A percentile compares a stretch with the other conserved stretches of the same genome.
Conservation (phyloP, 2,113 vertebrate species). For the Cephalopholis sonnerati region DNA sequence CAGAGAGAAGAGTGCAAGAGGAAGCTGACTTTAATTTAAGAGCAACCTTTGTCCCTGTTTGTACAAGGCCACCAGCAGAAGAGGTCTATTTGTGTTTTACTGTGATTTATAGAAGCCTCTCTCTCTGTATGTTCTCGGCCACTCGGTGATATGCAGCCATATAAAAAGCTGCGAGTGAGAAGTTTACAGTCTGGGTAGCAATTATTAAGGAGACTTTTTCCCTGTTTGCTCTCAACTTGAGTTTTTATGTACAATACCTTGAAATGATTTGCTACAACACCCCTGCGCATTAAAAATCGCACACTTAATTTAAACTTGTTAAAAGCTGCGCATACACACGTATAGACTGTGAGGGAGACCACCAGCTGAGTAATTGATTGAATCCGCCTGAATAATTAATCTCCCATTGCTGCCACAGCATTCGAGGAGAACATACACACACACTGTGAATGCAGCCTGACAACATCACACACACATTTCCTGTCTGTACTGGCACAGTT, state of each 20-base stretch:
- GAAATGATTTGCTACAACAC: conserved; percentile 38
- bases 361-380: conserved; percentile 35
- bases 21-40: conserved; percentile 60
- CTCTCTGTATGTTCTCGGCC: conserved; percentile 43
- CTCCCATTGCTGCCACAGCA: neutral
- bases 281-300: neutral
- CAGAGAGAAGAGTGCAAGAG: neutral
- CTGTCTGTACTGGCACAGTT: neutral
- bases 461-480: neutral
- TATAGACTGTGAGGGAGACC: neutral
- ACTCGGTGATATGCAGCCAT: conserved; percentile 64
- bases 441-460: too few species aligned
- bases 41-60: conserved; percentile 65
- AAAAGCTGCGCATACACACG: neutral
- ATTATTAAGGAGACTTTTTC: conserved; percentile 57
- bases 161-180: conserved; percentile 67
- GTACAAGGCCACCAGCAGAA: conserved; percentile 59
- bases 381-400: conserved; percentile 45
- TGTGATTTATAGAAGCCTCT: conserved; percentile 69
- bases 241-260: conserved; percentile 26
- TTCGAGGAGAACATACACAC: neutral
- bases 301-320: neutral
- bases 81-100: conserved; percentile 65
- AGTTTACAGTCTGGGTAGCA: conserved; percentile 61
- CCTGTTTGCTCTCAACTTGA: conserved; percentile 47